phyloP scores from a whole-genome alignment of 2,113 vertebrate genomes.

The Vombatus ursinus region DNA sequence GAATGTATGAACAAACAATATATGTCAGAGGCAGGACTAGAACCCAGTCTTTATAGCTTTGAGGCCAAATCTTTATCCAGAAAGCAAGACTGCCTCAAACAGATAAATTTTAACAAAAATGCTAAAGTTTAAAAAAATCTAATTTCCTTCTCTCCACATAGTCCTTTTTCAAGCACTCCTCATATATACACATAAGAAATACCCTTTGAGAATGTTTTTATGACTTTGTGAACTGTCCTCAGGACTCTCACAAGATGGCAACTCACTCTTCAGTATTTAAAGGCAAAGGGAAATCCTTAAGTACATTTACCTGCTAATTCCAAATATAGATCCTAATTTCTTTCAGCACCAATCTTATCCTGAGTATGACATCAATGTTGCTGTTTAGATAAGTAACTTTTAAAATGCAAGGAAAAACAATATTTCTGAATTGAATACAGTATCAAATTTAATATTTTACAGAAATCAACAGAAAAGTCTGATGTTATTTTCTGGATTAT shows the following conservation, averaged over 20 bases:
- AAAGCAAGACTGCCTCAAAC: too few species aligned
- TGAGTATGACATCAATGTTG: constrained; percentile 40
- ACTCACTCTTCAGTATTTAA: not conserved
- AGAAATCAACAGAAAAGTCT: constrained; percentile 73
- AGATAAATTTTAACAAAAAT: too few species aligned
- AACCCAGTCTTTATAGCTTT: too few species aligned
- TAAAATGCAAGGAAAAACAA: constrained; percentile 56
- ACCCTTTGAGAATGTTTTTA: not conserved
- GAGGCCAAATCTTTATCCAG: too few species aligned
- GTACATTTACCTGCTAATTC: not conserved
- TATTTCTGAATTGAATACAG: constrained; percentile 69
- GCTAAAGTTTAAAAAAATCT: too few species aligned
- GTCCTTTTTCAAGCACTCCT: too few species aligned
- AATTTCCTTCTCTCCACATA: too few species aligned
- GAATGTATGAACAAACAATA: too few species aligned
- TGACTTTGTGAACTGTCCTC: not conserved
- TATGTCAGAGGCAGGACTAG: too few species aligned
- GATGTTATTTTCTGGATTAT: constrained; percentile 68
- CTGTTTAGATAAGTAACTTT: constrained; percentile 67
- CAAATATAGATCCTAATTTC: constrained; percentile 8
- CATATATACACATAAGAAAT: too few species aligned
- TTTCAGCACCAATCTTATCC: not conserved
- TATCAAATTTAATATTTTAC: constrained; percentile 72
- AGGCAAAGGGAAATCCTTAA: not conserved
- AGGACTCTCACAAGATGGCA: not conserved